Percentiles rank a stretch among this genome's conserved stretches.
Conservation (phyloP, 92 coral and sea anemone genomes). For the Epizoanthus stellaris region DNA sequence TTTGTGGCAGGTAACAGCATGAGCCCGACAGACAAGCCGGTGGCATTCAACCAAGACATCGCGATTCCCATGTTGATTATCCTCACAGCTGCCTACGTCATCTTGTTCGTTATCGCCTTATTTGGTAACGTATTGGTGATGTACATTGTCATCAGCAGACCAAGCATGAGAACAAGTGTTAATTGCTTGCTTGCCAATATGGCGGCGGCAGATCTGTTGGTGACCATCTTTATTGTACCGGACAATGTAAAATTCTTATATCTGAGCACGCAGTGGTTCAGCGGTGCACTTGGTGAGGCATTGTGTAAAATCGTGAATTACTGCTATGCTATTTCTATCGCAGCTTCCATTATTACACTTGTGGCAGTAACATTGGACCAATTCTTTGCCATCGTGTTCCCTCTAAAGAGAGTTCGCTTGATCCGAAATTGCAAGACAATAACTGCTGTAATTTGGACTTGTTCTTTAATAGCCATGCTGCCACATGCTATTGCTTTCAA, state of each 20-base stretch:
- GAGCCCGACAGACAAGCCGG: neutral
- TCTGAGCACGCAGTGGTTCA: slow-evolving; percentile 50
- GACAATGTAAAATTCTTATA: slow-evolving; percentile 39
- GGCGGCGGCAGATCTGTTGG: slow-evolving; percentile 70
- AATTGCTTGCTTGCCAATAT: slow-evolving; percentile 70
- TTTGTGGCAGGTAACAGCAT: neutral
- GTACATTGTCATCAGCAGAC: slow-evolving; percentile 60
- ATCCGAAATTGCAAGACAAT: slow-evolving; percentile 57
- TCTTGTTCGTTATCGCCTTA: slow-evolving; percentile 59
- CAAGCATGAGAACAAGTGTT: slow-evolving; percentile 46
- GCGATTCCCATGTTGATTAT: slow-evolving; percentile 48
- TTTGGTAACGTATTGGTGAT: slow-evolving; percentile 74
- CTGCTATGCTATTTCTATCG: slow-evolving; percentile 56
- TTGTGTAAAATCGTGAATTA: slow-evolving; percentile 57
- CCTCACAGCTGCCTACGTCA: slow-evolving; percentile 52
- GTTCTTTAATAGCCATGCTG: slow-evolving; percentile 38
- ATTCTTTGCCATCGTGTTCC: slow-evolving; percentile 68
- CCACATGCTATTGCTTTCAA: slow-evolving; percentile 53
- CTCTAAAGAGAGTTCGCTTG: slow-evolving; percentile 42
- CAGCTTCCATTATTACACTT: slow-evolving; percentile 71
- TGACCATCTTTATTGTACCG: slow-evolving; percentile 56
- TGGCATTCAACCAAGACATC: neutral
- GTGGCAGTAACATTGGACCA: slow-evolving; percentile 64
- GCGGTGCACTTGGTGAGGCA: slow-evolving; percentile 54
- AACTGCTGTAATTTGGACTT: slow-evolving; percentile 63